These are phyloP conservation scores for Cydia strobilella DNA, from an alignment of 1,140 invertebrate species.

Conservation along the genomic window DNA sequence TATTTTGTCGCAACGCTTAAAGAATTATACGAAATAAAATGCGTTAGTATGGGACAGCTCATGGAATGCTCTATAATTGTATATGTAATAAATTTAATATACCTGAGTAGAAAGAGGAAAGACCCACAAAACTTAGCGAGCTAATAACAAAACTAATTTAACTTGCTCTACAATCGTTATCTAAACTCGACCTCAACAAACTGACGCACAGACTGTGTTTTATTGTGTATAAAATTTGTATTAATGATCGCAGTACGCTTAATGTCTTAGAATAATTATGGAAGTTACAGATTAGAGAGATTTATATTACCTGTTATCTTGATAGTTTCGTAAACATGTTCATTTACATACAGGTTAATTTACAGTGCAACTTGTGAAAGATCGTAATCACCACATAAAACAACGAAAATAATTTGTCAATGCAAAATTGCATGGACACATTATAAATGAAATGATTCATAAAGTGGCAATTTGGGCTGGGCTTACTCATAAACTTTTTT, in stretches of 20 bases:
- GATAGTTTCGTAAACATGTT: not conserved
- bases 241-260: not conserved
- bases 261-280: constrained; percentile 1
- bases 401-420: no score
- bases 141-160: constrained; percentile 30
- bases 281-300: constrained; percentile 8
- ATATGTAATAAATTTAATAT: not conserved
- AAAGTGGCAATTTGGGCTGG: no score
- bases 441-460: no score
- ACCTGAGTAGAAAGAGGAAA: not conserved
- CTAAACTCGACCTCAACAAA: not conserved
- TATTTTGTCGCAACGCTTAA: no score
- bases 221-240: constrained; percentile 26
- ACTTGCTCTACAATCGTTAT: constrained; percentile 26
- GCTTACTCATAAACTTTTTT: no score
- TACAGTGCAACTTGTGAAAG: not conserved
- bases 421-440: no score
- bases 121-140: constrained; percentile 12
- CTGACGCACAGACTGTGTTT: constrained; percentile 30
- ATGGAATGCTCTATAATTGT: not conserved
- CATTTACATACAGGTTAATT: constrained; percentile 1
- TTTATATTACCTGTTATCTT: not conserved
- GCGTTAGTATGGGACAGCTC: no score
- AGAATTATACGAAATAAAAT: no score
- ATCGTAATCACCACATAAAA: no score